These are phyloP conservation scores for Dicyrtoma fusca DNA, from an alignment of 2,888 invertebrate genomes.

Conservation along the genomic window DNA sequence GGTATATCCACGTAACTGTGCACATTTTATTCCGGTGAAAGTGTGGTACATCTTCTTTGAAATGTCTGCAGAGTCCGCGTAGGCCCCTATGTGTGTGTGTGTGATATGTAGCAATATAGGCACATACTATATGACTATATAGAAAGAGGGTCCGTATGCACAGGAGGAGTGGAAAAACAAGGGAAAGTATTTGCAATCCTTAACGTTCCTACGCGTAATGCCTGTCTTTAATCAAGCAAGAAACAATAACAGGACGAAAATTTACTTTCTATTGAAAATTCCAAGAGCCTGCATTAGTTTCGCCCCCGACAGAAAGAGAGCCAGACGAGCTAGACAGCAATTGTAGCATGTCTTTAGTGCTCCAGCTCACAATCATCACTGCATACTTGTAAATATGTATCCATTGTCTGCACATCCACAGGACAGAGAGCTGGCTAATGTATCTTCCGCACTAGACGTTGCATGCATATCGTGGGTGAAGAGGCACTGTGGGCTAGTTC, in stretches of 20 bases:
- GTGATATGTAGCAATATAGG: too few species aligned
- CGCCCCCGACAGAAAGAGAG: slow-evolving; percentile 1
- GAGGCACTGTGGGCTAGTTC: too few species aligned
- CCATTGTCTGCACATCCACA: too few species aligned
- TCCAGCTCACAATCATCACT: too few species aligned
- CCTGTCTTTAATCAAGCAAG: slow-evolving; percentile 47
- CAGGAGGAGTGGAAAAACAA: neutral
- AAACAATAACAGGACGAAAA: slow-evolving; percentile 43
- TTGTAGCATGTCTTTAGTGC: too few species aligned
- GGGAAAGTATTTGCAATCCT: slow-evolving; percentile 16
- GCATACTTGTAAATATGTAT: too few species aligned
- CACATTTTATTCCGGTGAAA: too few species aligned
- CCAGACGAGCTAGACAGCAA: too few species aligned
- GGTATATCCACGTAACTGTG: too few species aligned
- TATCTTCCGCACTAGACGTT: too few species aligned
- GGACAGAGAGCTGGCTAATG: too few species aligned
- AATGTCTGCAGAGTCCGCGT: neutral
- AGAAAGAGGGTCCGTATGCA: neutral
- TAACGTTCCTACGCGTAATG: slow-evolving; percentile 37
- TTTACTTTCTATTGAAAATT: slow-evolving; percentile 43
- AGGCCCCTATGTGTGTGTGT: neutral
- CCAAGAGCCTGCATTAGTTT: slow-evolving; percentile 42
- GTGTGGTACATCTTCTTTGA: neutral
- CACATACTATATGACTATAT: neutral
- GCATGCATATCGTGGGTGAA: too few species aligned